phyloP scores from a whole-genome alignment of 2,888 invertebrate species.

The Amphimallon solstitiale region DNA sequence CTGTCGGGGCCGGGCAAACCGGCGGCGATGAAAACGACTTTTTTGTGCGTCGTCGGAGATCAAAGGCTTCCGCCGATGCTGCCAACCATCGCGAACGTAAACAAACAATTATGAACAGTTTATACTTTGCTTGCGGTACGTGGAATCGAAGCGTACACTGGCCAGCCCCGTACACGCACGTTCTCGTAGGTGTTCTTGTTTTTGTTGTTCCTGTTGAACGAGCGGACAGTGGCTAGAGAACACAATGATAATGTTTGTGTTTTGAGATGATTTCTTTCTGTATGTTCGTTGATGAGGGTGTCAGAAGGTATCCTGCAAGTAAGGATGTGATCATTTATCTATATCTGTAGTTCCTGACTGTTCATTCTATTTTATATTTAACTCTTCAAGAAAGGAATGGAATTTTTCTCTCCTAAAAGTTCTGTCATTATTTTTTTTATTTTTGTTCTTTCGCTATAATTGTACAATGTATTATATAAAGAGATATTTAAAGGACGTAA shows the following conservation, averaged over 20 bases:
- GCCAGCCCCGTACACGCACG: not conserved
- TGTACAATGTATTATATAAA: too few species aligned
- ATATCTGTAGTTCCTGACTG: too few species aligned
- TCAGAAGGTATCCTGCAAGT: slow-evolving; percentile 7
- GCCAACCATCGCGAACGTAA: slow-evolving; percentile 34
- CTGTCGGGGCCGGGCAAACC: slow-evolving; percentile 1
- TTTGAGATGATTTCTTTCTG: not conserved
- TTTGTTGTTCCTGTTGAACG: not conserved
- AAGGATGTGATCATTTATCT: slow-evolving; percentile 16
- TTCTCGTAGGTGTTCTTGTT: slow-evolving; percentile 1
- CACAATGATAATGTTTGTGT: slow-evolving; percentile 22
- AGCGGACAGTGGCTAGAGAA: slow-evolving; percentile 18
- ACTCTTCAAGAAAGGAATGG: too few species aligned
- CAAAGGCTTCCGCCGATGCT: slow-evolving; percentile 30
- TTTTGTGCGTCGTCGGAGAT: slow-evolving; percentile 23
- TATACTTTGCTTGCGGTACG: slow-evolving; percentile 21
- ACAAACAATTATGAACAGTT: slow-evolving; percentile 37
- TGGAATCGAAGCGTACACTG: slow-evolving; percentile 16
- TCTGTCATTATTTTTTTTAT: too few species aligned
- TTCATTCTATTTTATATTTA: too few species aligned
- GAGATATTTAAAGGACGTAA: too few species aligned
- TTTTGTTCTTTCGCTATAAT: too few species aligned
- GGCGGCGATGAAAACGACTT: slow-evolving; percentile 21
- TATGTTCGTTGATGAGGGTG: not conserved
- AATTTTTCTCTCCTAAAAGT: too few species aligned